Conservation (phyloP, 2,113 vertebrate genomes). For the Triplophysa siluroides region DNA sequence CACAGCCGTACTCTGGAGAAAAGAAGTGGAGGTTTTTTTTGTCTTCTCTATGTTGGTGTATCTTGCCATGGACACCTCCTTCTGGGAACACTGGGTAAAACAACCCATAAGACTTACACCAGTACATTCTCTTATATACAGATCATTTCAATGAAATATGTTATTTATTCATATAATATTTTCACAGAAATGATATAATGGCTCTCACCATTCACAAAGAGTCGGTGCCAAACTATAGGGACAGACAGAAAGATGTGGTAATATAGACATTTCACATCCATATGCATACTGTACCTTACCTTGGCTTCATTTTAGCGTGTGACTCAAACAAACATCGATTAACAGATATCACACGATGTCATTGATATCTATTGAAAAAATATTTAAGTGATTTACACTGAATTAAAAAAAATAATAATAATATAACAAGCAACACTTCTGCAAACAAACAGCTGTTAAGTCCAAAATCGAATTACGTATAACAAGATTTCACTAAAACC, state of each 20-base stretch:
- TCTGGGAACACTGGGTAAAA: slow-evolving; percentile 31
- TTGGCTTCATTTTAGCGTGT: neutral
- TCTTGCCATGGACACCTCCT: slow-evolving; percentile 80
- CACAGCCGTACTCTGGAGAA: slow-evolving; percentile 89
- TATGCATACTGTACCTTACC: neutral
- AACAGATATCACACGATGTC: no score
- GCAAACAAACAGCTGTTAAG: neutral
- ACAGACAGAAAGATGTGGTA: slow-evolving; percentile 38
- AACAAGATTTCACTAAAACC: neutral
- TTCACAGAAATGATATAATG: neutral
- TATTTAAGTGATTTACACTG: no score
- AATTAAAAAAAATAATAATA: no score
- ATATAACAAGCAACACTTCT: no score
- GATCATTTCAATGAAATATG: neutral
- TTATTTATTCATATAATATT: neutral
- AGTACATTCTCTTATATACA: neutral
- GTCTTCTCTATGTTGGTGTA: slow-evolving; percentile 79
- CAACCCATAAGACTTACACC: neutral
- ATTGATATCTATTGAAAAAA: no score
- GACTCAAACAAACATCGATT: neutral
- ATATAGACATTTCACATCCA: neutral
- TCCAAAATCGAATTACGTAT: neutral
- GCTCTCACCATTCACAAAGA: slow-evolving; percentile 89
- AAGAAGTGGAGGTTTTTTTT: slow-evolving; percentile 90
- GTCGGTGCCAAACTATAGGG: slow-evolving; percentile 87